Percentiles rank a stretch among this genome's conserved stretches.
Evolutionary conservation across 1,140 invertebrate genomes (phyloP).

Genomic region (Hylaeus anthracinus): DNA sequence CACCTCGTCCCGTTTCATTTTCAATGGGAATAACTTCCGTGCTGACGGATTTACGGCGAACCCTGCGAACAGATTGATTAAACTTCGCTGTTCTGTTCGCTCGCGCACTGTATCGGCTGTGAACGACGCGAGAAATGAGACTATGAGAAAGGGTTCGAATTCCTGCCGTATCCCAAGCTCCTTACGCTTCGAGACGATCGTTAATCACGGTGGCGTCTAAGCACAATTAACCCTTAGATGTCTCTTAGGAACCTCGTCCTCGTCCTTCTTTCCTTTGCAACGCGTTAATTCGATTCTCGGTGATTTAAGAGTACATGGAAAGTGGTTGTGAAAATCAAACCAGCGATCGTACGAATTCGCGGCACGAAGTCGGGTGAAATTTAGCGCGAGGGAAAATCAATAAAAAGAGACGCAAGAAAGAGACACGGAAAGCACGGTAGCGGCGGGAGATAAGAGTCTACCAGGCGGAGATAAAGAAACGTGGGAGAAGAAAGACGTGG

Average conservation of each 20-base stretch:
- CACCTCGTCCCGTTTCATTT: slow-evolving; percentile 5
- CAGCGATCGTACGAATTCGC: background rate
- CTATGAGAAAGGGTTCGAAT: background rate
- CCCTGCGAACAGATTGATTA: slow-evolving; percentile 6
- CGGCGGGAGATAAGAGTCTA: slow-evolving; percentile 36
- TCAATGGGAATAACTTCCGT: slow-evolving; percentile 28
- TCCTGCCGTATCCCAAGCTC: no score
- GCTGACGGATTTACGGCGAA: slow-evolving; percentile 37
- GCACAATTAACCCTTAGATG: no score
- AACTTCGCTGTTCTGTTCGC: background rate
- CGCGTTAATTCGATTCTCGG: no score
- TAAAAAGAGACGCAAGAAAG: slow-evolving; percentile 19
- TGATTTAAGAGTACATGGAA: no score
- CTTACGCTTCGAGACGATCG: no score
- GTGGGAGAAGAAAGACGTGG: slow-evolving; percentile 27
- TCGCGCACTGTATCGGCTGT: background rate
- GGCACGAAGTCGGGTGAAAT: slow-evolving; percentile 31
- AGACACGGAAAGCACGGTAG: background rate
- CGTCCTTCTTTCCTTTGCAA: no score
- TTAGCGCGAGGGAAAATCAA: slow-evolving; percentile 39
- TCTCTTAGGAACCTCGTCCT: no score
- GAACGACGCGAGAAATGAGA: background rate
- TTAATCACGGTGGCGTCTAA: no score
- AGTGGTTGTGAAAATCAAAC: no score
- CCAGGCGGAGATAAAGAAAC: slow-evolving; percentile 57